Base-by-base conservation (phyloP, 2,888 invertebrate species). In the Arrhopalites spinosus region DNA sequence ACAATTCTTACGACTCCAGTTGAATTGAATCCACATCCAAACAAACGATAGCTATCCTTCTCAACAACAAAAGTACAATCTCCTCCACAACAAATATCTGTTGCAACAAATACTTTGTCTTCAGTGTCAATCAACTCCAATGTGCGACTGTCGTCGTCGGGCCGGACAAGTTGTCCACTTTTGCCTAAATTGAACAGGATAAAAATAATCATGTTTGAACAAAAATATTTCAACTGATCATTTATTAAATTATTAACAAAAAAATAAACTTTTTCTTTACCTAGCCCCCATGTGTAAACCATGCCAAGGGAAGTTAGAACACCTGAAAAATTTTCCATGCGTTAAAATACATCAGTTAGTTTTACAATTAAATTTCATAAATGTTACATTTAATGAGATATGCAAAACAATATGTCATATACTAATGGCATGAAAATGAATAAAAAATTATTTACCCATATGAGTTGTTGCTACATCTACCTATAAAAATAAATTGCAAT, bases 31-130 rank as follows among this genome's bases (percentile, higher is more conserved):
- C 83, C 83, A 76, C 81, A 83, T 8, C 83, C 83, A 66, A 68
- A 80, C 5, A 81, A 27, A 0, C 67, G 50, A 15, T 81, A 78
- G 29, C 73, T 77, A 36, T 82, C 81, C 64, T 77, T 78, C 53
- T 83, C 83, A 23, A 83, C 77, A 0, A 83, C 78, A 75, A 82
- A 82, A n/a, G 81, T 83, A 27, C 81, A 83, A 53, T 83, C 83
- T 23, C 81, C 81, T 30, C 81, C 79, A 75, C 81, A 82, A 30
- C 77, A 77, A 61, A 83, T 74, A 61, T 83, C 81, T 0, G 79
- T 76, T 8, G 81, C 81, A 30, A 79, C 75, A 50, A 80, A 78
- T 73, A 81, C 79, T 64, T 81, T 80, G 25, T 81, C 81, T 68
- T 83, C 81, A 27, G 77, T 77, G 64, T 83, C 81, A 73, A 83